These are phyloP conservation scores for Notamacropus eugenii DNA, from an alignment of 2,797 vertebrate genomes.

Conservation along the genomic window DNA sequence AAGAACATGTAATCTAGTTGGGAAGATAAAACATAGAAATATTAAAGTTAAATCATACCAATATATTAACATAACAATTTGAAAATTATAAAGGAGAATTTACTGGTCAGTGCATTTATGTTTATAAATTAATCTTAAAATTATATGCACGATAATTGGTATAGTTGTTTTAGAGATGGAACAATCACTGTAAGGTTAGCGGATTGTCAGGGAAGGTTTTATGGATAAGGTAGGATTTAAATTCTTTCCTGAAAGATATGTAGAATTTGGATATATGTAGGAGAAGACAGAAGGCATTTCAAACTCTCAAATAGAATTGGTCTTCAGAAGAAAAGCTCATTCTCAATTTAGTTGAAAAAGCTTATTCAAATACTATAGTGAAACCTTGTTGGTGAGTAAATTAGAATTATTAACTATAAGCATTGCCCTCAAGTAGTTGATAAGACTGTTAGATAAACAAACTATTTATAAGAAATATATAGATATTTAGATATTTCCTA, in stretches of 20 bases:
- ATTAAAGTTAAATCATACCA: background rate
- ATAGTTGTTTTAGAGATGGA: background rate
- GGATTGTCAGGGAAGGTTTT: background rate
- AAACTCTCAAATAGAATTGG: background rate
- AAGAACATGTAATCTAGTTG: background rate
- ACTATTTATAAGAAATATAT: background rate
- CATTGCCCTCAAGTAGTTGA: background rate
- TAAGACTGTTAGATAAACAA: background rate
- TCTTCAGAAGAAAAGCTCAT: background rate
- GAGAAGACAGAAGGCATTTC: background rate
- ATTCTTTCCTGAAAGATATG: background rate
- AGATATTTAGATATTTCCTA: background rate
- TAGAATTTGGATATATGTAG: background rate
- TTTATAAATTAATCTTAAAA: background rate
- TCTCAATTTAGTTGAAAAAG: background rate
- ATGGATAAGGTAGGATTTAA: background rate
- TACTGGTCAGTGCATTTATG: background rate
- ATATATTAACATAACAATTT: background rate
- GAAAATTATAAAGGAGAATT: background rate
- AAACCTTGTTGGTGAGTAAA: background rate
- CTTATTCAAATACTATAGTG: background rate
- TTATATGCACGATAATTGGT: background rate
- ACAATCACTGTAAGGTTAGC: background rate
- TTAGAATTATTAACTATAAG: background rate
- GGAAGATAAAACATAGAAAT: background rate